Percentiles rank a stretch among this genome's conserved stretches.
Conservation (phyloP, 2,888 invertebrate genomes). For the Thecocarcelia acutangulata region DNA sequence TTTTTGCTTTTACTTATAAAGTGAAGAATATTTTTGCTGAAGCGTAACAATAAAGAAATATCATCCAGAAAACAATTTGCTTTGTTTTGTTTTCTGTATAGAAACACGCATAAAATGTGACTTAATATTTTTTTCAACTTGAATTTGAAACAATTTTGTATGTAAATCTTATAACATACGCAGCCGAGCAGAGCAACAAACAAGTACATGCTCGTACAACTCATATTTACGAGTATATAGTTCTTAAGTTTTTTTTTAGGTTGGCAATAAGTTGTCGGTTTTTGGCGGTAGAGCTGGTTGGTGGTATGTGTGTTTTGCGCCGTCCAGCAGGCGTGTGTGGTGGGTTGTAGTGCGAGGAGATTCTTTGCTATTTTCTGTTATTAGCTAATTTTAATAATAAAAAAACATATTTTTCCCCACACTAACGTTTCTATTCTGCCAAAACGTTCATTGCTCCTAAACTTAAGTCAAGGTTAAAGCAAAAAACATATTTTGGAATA, state of each 20-base stretch:
- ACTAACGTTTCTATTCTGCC: conserved; percentile 72
- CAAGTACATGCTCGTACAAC: conserved; percentile 16
- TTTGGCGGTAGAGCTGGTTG: no score
- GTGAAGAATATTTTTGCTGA: no score
- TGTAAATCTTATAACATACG: conserved; percentile 16
- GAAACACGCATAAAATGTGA: conserved; percentile 9
- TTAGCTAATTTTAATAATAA: conserved; percentile 66
- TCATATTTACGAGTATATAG: neutral
- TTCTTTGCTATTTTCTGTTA: conserved; percentile 46
- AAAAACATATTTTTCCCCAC: conserved; percentile 64
- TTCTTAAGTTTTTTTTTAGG: conserved; percentile 12
- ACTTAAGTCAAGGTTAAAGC: conserved; percentile 77
- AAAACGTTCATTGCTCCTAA: conserved; percentile 79
- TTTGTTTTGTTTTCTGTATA: neutral
- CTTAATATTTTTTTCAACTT: neutral
- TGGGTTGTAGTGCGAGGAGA: conserved; percentile 11
- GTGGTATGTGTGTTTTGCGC: neutral
- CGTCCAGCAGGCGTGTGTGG: conserved; percentile 19
- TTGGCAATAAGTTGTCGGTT: conserved; percentile 5
- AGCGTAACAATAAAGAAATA: neutral
- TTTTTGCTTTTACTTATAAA: no score
- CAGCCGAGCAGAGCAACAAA: conserved; percentile 12
- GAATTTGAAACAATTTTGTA: conserved; percentile 1
- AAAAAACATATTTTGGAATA: neutral
- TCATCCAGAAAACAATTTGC: conserved; percentile 7